Conservation (phyloP, 2,797 vertebrate genomes). For the Petrocephalus sullivani region DNA sequence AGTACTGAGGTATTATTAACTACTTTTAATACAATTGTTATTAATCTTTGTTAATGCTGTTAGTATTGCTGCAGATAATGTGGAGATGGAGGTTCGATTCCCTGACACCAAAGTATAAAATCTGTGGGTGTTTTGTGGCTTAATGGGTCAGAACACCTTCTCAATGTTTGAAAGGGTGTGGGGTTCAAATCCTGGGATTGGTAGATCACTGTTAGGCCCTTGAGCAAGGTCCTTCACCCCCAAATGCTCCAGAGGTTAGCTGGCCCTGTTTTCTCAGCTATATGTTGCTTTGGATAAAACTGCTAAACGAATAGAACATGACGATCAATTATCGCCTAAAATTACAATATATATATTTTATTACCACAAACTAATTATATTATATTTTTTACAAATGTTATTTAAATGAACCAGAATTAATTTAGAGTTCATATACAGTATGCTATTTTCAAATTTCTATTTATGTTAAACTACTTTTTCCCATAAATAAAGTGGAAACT, state of each 20-base stretch:
- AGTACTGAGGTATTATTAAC: not conserved
- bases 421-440: not conserved
- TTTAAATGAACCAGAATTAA: not conserved
- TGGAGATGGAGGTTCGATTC: not conserved
- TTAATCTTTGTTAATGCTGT: not conserved
- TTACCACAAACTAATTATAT: not conserved
- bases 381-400: not conserved
- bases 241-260: too few species aligned
- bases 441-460: not conserved
- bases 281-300: too few species aligned
- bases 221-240: too few species aligned
- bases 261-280: too few species aligned
- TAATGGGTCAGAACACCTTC: not conserved
- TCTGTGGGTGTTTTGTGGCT: not conserved
- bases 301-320: too few species aligned
- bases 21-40: not conserved
- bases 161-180: not conserved
- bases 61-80: not conserved
- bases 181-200: not conserved
- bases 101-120: not conserved
- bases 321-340: too few species aligned
- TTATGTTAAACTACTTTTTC: not conserved
- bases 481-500: not conserved
- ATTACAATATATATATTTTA: not conserved
- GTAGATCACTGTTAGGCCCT: not conserved